phyloP scores from a whole-genome alignment of 2,888 invertebrate genomes.

The Gnatocerus cornutus region DNA sequence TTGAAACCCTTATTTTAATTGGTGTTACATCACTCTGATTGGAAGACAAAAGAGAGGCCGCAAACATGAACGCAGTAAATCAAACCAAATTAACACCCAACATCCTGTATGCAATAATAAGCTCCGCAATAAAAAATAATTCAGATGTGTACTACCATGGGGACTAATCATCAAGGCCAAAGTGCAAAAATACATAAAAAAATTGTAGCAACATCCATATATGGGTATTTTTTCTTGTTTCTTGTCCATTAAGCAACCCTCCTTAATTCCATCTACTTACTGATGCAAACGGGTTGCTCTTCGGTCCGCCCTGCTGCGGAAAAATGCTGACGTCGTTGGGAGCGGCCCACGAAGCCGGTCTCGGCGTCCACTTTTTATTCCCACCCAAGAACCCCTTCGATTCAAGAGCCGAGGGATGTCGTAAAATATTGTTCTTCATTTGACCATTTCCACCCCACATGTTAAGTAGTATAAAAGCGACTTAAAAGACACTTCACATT shows the following conservation, averaged over 20 bases:
- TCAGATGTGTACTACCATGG: conserved; percentile 2
- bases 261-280: conserved; percentile 52
- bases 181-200: too few relatives aligned
- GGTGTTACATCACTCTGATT: too few relatives aligned
- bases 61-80: conserved; percentile 22
- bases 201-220: too few relatives aligned
- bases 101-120: conserved; percentile 17
- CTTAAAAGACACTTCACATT: conserved; percentile 13
- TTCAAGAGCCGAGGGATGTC: conserved; percentile 58
- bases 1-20: too few relatives aligned
- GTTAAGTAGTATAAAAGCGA: conserved; percentile 21
- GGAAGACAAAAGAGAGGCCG: background rate
- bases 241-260: background rate
- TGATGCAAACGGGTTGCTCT: conserved; percentile 53
- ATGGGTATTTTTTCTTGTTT: too few relatives aligned
- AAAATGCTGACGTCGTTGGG: conserved; percentile 57
- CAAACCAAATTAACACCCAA: conserved; percentile 19
- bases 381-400: conserved; percentile 62
- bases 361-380: conserved; percentile 63
- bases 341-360: conserved; percentile 67
- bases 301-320: conserved; percentile 33
- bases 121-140: conserved; percentile 27
- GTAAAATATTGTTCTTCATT: conserved; percentile 60
- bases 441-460: conserved; percentile 61
- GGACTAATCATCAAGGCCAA: conserved; percentile 3